phyloP scores from a whole-genome alignment of 2,797 vertebrate genomes.

The Lagothrix lagotricha region DNA sequence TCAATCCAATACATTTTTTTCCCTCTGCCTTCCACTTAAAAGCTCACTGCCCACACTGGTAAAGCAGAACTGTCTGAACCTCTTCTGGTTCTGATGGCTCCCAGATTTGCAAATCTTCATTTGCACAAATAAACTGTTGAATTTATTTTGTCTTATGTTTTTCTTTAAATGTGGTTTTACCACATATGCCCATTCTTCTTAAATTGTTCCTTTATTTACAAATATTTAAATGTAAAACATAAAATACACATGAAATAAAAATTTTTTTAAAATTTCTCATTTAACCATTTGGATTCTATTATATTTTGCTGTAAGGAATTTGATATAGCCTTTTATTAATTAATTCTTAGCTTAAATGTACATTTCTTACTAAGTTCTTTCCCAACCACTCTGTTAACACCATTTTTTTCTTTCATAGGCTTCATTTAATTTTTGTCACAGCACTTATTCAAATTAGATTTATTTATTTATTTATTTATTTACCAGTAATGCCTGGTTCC shows the following conservation, averaged over 20 bases:
- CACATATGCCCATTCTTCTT: background rate
- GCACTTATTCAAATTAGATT: background rate
- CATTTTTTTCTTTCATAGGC: background rate
- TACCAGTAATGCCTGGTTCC: background rate
- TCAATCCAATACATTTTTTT: no score
- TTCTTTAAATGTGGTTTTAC: background rate
- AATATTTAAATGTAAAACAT: background rate
- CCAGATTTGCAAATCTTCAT: background rate
- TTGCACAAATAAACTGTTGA: background rate
- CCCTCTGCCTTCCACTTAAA: background rate
- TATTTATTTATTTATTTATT: background rate
- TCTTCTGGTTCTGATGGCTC: background rate
- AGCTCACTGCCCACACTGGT: background rate
- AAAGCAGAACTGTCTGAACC: background rate
- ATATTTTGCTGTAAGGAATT: background rate
- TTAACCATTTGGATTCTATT: background rate
- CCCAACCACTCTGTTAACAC: background rate
- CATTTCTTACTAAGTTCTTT: background rate
- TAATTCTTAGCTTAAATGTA: background rate
- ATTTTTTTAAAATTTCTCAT: rapidly evolving
- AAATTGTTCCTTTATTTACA: background rate
- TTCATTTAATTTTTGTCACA: background rate
- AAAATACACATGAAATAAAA: background rate
- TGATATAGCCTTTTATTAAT: background rate
- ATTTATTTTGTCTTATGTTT: background rate